These are phyloP conservation scores for Rhynchomys soricoides DNA, from an alignment of 2,113 vertebrate species.

Conservation along the genomic window DNA sequence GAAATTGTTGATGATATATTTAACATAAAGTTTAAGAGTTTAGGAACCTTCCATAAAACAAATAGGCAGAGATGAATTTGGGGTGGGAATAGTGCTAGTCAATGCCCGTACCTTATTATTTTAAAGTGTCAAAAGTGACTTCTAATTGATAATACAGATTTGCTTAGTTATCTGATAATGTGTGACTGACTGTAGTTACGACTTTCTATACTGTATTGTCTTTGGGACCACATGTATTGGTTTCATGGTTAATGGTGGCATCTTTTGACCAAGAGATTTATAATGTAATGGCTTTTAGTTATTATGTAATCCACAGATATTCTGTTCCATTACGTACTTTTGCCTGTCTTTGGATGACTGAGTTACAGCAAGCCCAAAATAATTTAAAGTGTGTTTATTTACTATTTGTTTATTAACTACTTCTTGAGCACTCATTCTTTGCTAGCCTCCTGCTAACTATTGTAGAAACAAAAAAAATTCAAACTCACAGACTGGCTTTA, in stretches of 20 bases:
- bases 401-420: not conserved
- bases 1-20: not conserved
- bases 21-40: not conserved
- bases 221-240: not conserved
- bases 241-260: not conserved
- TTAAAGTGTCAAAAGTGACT: conserved; percentile 22
- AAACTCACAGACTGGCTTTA: not conserved
- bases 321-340: not conserved
- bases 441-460: not conserved
- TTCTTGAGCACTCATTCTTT: not conserved
- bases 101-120: not conserved
- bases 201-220: conserved; percentile 37
- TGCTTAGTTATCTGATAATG: conserved; percentile 36
- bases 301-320: not conserved
- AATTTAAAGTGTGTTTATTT: not conserved
- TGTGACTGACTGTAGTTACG: not conserved
- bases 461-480: conserved; percentile 29
- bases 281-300: conserved; percentile 8
- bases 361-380: not conserved
- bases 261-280: conserved; percentile 45
- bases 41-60: not conserved
- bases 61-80: not conserved
- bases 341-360: not conserved
- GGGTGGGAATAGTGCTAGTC: not conserved
- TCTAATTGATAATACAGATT: conserved; percentile 32